These are phyloP conservation scores for Gallinago nigripennis DNA, from an alignment of 2,797 vertebrate species.

Conservation along the genomic window DNA sequence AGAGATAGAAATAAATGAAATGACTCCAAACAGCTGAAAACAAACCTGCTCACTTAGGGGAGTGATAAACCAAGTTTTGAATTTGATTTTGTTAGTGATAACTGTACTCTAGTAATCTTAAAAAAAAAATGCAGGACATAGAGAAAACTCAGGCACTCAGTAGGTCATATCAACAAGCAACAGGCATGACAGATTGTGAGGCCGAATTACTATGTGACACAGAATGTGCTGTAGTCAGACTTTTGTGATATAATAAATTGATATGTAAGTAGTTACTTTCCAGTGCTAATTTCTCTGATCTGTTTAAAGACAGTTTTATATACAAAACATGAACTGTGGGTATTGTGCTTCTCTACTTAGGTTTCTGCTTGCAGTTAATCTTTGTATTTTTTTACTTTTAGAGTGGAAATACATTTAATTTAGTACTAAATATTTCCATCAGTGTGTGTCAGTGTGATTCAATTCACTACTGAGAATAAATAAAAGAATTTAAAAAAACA, in stretches of 20 bases:
- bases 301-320: background rate
- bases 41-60: background rate
- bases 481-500: slow-evolving; percentile 4
- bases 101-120: slow-evolving; percentile 10
- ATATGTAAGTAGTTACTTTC: background rate
- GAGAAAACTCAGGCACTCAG: background rate
- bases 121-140: background rate
- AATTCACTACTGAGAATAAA: background rate
- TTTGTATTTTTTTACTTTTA: background rate
- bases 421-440: background rate
- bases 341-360: background rate
- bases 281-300: background rate
- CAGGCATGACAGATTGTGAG: background rate
- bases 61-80: slow-evolving; percentile 37
- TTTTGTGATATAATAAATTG: background rate
- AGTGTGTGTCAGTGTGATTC: background rate
- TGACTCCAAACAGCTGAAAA: slow-evolving; percentile 34
- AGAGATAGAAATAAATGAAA: slow-evolving; percentile 48
- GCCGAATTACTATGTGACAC: background rate
- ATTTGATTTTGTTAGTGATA: slow-evolving; percentile 52
- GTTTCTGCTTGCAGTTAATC: background rate
- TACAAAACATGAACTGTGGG: background rate
- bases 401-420: background rate
- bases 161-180: slow-evolving; percentile 23
- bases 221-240: background rate